These are phyloP conservation scores for Stenopsyche tienmushanensis DNA, from an alignment of 1,140 invertebrate genomes.

Conservation along the genomic window DNA sequence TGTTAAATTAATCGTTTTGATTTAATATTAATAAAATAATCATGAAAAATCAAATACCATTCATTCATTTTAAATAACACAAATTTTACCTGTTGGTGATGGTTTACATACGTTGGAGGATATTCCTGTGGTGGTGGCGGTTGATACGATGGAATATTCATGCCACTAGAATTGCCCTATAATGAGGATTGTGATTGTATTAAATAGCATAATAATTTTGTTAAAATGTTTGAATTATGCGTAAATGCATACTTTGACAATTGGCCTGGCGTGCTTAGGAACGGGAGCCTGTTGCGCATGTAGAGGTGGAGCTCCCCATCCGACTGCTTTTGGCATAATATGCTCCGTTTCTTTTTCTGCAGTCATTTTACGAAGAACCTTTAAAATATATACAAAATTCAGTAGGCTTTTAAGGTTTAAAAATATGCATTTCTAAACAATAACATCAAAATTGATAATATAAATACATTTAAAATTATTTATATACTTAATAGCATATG, in stretches of 20 bases:
- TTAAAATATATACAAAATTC: background rate
- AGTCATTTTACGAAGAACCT: constrained; percentile 87
- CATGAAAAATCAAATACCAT: too few species aligned
- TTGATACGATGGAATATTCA: constrained; percentile 45
- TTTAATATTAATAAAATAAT: constrained; percentile 2
- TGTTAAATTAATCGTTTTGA: constrained; percentile 41
- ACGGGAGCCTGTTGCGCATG: constrained; percentile 44
- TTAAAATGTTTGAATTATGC: background rate
- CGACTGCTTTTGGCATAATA: constrained; percentile 48
- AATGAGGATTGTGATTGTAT: background rate
- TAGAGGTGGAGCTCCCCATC: constrained; percentile 46
- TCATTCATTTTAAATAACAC: background rate
- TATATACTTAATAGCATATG: too few species aligned
- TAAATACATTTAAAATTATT: too few species aligned
- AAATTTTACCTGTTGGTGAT: constrained; percentile 39
- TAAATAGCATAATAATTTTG: background rate
- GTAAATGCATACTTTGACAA: constrained; percentile 49
- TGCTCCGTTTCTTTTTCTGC: constrained; percentile 75
- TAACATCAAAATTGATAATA: background rate
- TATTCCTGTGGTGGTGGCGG: constrained; percentile 45
- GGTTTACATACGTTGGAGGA: constrained; percentile 48
- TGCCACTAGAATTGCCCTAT: constrained; percentile 34
- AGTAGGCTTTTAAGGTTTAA: background rate
- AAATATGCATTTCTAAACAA: background rate
- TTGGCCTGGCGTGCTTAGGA: constrained; percentile 52